Percentiles rank a stretch among this genome's conserved stretches.
Evolutionary conservation across 2,888 invertebrate genomes (phyloP).

Genomic region (Torymus tubicola): DNA sequence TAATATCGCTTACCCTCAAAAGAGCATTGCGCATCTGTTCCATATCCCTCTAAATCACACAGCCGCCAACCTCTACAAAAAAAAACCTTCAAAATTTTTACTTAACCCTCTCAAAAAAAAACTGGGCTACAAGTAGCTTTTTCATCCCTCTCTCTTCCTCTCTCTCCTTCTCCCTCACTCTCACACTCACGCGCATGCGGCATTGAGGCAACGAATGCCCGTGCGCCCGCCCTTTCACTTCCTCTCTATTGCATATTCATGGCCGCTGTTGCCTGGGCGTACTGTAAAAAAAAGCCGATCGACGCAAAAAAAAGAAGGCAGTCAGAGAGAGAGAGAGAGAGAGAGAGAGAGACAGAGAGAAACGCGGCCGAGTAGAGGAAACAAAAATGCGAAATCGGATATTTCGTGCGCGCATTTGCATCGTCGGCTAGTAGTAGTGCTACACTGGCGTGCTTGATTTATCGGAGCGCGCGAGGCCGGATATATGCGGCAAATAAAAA

Average conservation of each 20-base stretch:
- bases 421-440: constrained; percentile 4
- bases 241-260: too few relatives aligned
- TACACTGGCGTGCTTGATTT: background rate
- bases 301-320: background rate
- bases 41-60: too few relatives aligned
- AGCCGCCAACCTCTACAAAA: too few relatives aligned
- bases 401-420: constrained; percentile 24
- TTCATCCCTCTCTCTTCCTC: constrained; percentile 1
- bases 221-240: background rate
- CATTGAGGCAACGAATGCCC: background rate
- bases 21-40: too few relatives aligned
- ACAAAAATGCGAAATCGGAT: constrained; percentile 8
- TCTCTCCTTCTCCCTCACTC: constrained; percentile 15
- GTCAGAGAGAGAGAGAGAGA: background rate
- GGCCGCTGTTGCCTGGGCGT: too few relatives aligned
- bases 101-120: too few relatives aligned
- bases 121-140: too few relatives aligned
- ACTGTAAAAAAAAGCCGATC: background rate
- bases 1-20: too few relatives aligned
- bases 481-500: too few relatives aligned
- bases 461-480: background rate
- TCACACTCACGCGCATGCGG: background rate
- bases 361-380: too few relatives aligned
- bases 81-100: too few relatives aligned
- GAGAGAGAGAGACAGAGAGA: background rate